phyloP scores from a whole-genome alignment of 2,888 invertebrate species.

The Microlaimidae sp. region DNA sequence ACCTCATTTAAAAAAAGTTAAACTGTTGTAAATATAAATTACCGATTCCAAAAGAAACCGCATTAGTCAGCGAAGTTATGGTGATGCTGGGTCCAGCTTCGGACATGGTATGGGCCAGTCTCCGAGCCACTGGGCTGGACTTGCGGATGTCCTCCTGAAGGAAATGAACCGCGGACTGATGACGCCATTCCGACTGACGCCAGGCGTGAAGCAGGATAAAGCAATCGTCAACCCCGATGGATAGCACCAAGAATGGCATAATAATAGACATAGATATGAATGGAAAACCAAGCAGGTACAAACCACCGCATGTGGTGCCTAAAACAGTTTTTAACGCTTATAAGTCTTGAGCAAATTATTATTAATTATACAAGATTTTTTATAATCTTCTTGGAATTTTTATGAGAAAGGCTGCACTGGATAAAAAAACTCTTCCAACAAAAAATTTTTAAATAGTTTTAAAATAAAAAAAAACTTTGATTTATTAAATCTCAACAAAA shows the following conservation, averaged over 20 bases:
- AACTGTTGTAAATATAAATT: not conserved
- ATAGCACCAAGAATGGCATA: constrained; percentile 28
- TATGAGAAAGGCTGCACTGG: too few species aligned
- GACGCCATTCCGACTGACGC: too few species aligned
- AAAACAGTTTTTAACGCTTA: too few species aligned
- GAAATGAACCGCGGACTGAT: too few species aligned
- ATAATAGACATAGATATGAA: constrained; percentile 26
- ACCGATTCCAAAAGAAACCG: constrained; percentile 24
- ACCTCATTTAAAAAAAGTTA: not conserved
- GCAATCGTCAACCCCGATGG: constrained; percentile 25
- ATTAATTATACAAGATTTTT: too few species aligned
- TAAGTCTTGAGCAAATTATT: too few species aligned
- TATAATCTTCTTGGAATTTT: too few species aligned
- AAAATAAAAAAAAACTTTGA: too few species aligned
- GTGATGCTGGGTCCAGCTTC: constrained; percentile 26
- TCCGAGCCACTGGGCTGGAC: not conserved
- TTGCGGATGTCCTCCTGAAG: too few species aligned
- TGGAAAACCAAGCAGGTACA: constrained; percentile 21
- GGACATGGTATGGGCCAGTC: constrained; percentile 14
- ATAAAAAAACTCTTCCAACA: too few species aligned
- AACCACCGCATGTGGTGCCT: constrained; percentile 21
- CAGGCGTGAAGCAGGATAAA: constrained; percentile 27
- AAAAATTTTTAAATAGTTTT: too few species aligned
- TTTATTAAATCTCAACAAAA: too few species aligned
- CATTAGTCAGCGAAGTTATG: constrained; percentile 24